Evolutionary conservation across 1,140 invertebrate species (phyloP), one percentile per base, ranked within the genome.

Genomic region (Pseudomyrmex sp.): DNA sequence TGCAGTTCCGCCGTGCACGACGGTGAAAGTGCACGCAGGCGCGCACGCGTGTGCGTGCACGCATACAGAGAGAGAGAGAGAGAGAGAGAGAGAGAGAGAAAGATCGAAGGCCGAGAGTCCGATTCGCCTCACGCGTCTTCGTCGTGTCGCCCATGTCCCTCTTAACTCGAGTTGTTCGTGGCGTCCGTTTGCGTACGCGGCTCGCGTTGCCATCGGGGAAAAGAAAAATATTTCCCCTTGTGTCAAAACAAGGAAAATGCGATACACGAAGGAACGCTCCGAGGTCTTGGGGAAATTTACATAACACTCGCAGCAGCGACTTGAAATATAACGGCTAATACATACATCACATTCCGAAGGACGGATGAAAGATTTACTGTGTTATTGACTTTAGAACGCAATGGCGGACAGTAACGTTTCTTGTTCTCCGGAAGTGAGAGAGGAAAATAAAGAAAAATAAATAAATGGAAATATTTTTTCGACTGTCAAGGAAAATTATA

Each of bases 11-110:
- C 83, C 70, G 79, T 84, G 85, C 79, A 79, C 80, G 89, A 89
- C 87, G 89, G 87, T 90, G 90, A 90, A 90, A 90, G 85, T 89
- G 85, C 89, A 88, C 79, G 85, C 84, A 85, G 74, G 80, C 79
- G 87, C 86, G 56, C 48, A 48, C 48, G 26, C 52, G 63, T 18
- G 20, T 59, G 13, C 23, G 77, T 80, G 23, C 52, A 70, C 66
- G 58, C 65, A 54, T 20, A 56, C 59, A 18, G 46, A 50, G 12
- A 23, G 23, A 26, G 12, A 18, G 18, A 48, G 7, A 50, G 52
- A 20, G n/a, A 18, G 46, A 50, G 12, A 23, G 23, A 18, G 46
- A 50, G 12, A 23, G 23, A 26, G 12, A 18, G 18, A 48, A 10
- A 50, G 52, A 20, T 8, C 8, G 56, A 23, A 65, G 26, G 46